Conservation (phyloP, 2,797 vertebrate species). For the Myotis pilosus region DNA sequence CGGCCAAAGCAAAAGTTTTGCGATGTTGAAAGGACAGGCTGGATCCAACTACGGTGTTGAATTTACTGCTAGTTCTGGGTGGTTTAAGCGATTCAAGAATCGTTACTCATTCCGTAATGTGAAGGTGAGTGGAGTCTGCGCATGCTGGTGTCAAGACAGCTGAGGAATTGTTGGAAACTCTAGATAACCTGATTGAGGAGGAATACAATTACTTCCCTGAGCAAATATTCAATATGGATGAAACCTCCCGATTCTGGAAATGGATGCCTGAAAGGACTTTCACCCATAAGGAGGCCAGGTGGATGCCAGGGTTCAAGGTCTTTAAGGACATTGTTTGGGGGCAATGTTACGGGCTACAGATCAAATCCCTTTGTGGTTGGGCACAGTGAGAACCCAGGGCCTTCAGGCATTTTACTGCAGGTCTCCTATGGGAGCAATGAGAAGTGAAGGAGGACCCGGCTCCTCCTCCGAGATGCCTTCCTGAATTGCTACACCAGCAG, state of each 20-base stretch:
- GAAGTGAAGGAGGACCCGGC: neutral
- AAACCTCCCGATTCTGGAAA: neutral
- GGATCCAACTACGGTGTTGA: neutral
- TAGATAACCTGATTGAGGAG: neutral
- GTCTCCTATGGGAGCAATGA: neutral
- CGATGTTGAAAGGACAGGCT: neutral
- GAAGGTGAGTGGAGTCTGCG: neutral
- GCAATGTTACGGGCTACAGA: neutral
- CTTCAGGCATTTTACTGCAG: too few species aligned
- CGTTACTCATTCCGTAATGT: rapidly evolving
- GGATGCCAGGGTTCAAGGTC: neutral
- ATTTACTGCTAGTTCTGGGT: neutral
- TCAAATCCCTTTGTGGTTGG: neutral
- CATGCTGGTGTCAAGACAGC: neutral
- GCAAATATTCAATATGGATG: neutral
- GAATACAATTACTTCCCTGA: neutral
- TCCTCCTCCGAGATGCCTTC: neutral
- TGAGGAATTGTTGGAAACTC: neutral
- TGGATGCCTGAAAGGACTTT: neutral
- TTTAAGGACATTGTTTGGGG: neutral
- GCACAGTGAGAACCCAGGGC: neutral
- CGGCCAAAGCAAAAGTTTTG: neutral
- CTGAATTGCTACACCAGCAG: neutral
- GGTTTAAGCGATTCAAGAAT: neutral
- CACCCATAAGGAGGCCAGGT: neutral